These are phyloP conservation scores for Muraenolepis orangiensis DNA, from an alignment of 2,797 vertebrate species.

Conservation along the genomic window DNA sequence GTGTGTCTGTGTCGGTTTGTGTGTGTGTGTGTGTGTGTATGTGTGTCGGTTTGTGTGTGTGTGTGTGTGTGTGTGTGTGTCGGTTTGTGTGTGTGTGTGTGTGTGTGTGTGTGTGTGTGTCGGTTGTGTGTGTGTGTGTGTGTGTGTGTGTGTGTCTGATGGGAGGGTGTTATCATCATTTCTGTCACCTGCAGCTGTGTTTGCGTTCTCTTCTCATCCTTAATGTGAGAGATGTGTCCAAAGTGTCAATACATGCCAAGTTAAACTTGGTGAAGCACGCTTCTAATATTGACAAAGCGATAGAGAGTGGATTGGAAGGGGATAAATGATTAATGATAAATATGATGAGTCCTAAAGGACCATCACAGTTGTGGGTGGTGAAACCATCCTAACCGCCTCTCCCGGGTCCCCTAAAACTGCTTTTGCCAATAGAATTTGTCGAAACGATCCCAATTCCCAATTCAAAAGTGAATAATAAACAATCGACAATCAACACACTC, in stretches of 20 bases:
- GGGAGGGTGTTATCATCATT: too few species aligned
- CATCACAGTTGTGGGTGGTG: background rate
- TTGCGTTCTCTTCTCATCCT: too few species aligned
- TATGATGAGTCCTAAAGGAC: background rate
- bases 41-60: constrained; percentile 1
- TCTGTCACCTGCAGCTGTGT: too few species aligned
- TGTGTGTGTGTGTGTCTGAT: background rate
- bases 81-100: too few species aligned
- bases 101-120: background rate
- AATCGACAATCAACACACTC: background rate
- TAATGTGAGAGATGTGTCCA: too few species aligned
- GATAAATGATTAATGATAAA: background rate
- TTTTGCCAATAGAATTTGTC: background rate
- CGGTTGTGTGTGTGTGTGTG: background rate
- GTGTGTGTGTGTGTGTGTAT: background rate
- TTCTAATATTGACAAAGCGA: background rate
- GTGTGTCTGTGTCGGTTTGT: background rate
- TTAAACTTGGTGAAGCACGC: background rate
- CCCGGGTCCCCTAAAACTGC: background rate
- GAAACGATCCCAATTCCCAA: background rate
- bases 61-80: background rate
- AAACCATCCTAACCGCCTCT: background rate
- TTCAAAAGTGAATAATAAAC: background rate
- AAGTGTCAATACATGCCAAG: too few species aligned
- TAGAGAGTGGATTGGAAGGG: background rate